Evolutionary conservation across 2,888 invertebrate genomes (phyloP), one percentile per base, ranked within the genome.

Genomic region (Elegia similella): DNA sequence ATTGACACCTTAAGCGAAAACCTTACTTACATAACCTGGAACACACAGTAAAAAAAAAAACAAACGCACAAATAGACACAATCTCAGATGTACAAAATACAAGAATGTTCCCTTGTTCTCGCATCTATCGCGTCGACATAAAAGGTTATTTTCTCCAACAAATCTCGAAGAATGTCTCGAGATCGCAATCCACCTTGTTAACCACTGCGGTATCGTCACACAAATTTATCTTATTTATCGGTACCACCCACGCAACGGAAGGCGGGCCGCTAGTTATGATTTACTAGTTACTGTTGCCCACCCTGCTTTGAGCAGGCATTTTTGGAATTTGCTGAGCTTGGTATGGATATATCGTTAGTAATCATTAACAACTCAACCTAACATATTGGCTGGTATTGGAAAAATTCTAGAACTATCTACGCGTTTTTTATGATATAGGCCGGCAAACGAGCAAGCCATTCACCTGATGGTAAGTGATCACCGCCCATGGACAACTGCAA

Each of bases 191-290:
- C 60, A 55, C 48, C 61, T 63, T 59, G 65, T 63, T 62, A 64
- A 60, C 59, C 58, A 56, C 67, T 68, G 61, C 67, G 58, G 68
- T 67, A 70, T 70, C 71, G 69, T 75, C 73, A 64, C 64, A 64
- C 66, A 66, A 69, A 48, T 50, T 34, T 75, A 76, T 78, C 75
- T 75, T 76, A 78, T 84, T 83, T 83, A 82, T 82, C 69, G 70
- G 66, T 16, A 17, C 50, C 32, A 32, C 50, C 50, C 50, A 50
- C 50, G 34, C 50, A 48, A 48, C 15, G 34, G 17, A 50, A 50
- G 50, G 50, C 32, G 50, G 23, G 38, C 6, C 47, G n/a, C 16
- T 50, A 17, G 30, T 34, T 50, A 50, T 50, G 50, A 50, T 50
- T 50, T 50, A 50, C 32, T 50, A 38, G 50, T 50, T n/a, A n/a